Base-by-base conservation (phyloP, 2,888 invertebrate genomes). In the Bellardia bayeri region DNA sequence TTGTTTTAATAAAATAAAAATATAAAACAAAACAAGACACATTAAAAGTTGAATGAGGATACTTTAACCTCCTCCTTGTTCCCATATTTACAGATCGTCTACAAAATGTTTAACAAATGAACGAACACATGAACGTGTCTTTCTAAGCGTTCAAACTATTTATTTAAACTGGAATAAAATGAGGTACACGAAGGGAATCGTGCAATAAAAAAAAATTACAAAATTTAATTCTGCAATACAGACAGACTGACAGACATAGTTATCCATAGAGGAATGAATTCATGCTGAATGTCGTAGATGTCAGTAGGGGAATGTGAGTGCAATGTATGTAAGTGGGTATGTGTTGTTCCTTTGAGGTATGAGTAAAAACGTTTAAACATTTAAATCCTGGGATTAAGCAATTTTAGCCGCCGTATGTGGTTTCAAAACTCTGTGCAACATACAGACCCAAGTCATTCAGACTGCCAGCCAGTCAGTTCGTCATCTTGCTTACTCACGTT, bases 341-440 rank as follows among this genome's bases (percentile, higher is more conserved):
- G 40, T 49, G 33, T 56, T 14, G 66, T 40, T 42, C 16, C n/a
- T 51, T 61, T 14, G 33, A 37, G 58, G 45, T 58, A 3, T 30
- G n/a, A 11, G 61, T 75, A 64, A 74, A 85, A 80, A 80, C 86
- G 83, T 85, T 87, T 82, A 86, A 76, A 82, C 69, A 83, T 83
- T 82, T 61, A 75, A 89, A 89, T 89, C 86, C 86, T 82, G 66
- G 84, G 87, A 89, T 89, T 89, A 89, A 88, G 89, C 88, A 89
- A 89, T 89, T 90, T 89, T 78, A 83, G 88, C 68, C 88, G 89
- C 89, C 74, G 83, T 80, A 89, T 89, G 89, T 89, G 88, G 87
- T 88, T 89, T 84, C 54, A 51, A 79, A 51, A 64, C n/a, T 69
- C 45, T 74, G 78, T 84, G 16, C 66, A 79, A 61, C 63, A 68